phyloP scores from a whole-genome alignment of 1,140 invertebrate genomes.

The Scaptomyza hsui region DNA sequence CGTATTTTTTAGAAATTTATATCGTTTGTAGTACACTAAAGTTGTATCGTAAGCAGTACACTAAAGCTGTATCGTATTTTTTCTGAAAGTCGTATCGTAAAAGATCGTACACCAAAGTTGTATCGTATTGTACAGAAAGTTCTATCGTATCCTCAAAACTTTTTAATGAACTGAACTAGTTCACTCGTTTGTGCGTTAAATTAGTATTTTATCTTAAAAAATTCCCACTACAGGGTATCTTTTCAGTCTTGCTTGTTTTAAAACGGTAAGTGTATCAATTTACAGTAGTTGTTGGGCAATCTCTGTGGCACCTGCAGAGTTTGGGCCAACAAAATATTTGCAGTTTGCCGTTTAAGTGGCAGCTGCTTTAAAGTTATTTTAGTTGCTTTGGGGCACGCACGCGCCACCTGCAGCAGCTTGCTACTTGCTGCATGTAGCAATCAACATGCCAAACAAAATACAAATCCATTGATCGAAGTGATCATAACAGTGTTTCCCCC shows the following conservation, averaged over 20 bases:
- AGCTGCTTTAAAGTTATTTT: neutral
- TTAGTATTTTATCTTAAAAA: too few relatives aligned
- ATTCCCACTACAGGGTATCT: neutral
- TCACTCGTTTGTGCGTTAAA: too few relatives aligned
- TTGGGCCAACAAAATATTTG: neutral
- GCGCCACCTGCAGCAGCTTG: neutral
- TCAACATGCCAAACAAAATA: neutral
- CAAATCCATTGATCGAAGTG: slow-evolving; percentile 21
- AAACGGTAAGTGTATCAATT: too few relatives aligned
- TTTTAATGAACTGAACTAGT: too few relatives aligned
- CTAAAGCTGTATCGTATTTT: too few relatives aligned
- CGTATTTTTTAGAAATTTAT: too few relatives aligned
- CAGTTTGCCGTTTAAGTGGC: neutral
- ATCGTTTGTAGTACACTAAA: too few relatives aligned
- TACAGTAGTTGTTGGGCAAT: neutral
- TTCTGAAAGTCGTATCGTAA: too few relatives aligned
- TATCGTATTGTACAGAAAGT: too few relatives aligned
- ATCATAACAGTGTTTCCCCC: slow-evolving; percentile 30
- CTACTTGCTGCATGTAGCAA: neutral
- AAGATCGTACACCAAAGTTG: too few relatives aligned
- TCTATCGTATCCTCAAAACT: too few relatives aligned
- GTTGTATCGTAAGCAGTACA: too few relatives aligned
- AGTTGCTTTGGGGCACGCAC: neutral
- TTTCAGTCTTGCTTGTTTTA: neutral
- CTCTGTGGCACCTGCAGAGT: slow-evolving; percentile 2